phyloP scores from a whole-genome alignment of 1,140 invertebrate genomes.

The Trissolcus basalis region DNA sequence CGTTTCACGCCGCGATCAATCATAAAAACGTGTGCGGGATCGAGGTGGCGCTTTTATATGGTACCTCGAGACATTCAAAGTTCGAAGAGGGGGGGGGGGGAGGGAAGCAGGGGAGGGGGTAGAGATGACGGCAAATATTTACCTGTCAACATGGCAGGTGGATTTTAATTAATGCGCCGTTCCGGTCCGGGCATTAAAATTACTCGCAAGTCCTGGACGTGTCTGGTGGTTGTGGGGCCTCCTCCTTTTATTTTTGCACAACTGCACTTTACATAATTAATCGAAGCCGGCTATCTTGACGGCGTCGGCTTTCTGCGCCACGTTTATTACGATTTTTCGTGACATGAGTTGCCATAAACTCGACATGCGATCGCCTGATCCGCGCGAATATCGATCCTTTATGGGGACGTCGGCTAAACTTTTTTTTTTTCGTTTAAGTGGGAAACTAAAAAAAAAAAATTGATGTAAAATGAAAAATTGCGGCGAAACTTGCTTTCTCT shows the following conservation, averaged over 20 bases:
- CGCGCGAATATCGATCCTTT: conserved; percentile 18
- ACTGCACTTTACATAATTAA: conserved; percentile 58
- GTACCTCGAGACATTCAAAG: too few relatives aligned
- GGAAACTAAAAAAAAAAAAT: too few relatives aligned
- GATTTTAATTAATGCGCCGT: conserved; percentile 62
- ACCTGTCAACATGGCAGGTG: conserved; percentile 60
- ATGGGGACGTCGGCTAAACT: not conserved
- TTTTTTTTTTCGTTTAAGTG: too few relatives aligned
- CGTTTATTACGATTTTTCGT: conserved; percentile 52
- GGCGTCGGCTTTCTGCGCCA: conserved; percentile 11
- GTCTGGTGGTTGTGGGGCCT: conserved; percentile 18
- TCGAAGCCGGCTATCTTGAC: conserved; percentile 28
- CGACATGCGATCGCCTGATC: conserved; percentile 37
- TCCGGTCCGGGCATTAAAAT: conserved; percentile 33
- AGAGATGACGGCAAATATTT: conserved; percentile 71
- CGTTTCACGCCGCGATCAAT: too few relatives aligned
- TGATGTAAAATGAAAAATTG: too few relatives aligned
- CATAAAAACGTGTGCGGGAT: too few relatives aligned
- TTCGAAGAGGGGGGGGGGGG: conserved; percentile 6
- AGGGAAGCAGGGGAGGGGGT: too few relatives aligned
- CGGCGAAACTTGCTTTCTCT: too few relatives aligned
- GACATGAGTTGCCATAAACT: conserved; percentile 15
- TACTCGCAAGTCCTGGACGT: conserved; percentile 29
- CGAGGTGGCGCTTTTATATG: too few relatives aligned
- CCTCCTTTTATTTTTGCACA: conserved; percentile 29